Conservation (phyloP, 2,888 invertebrate genomes). For the Theristus sp. region DNA sequence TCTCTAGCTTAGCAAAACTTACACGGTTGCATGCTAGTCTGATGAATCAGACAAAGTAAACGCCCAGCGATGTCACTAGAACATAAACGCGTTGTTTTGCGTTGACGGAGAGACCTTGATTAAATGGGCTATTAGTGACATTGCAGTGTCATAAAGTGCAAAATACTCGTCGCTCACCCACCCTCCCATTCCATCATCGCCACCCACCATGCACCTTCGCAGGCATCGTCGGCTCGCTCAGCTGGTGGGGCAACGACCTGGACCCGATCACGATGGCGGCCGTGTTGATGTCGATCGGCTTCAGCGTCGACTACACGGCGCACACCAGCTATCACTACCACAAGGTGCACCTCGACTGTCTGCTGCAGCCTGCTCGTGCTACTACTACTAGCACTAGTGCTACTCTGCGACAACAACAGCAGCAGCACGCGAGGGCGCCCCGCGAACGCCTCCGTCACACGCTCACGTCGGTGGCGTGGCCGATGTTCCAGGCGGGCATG, state of each 20-base stretch:
- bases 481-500: conserved; percentile 10
- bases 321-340: conserved; percentile 12
- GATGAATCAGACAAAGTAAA: too few relatives aligned
- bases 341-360: background rate
- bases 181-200: too few relatives aligned
- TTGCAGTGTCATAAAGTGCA: too few relatives aligned
- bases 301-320: conserved; percentile 8
- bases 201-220: background rate
- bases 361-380: background rate
- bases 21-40: too few relatives aligned
- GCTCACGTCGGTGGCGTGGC: conserved; percentile 11
- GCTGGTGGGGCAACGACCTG: conserved; percentile 8
- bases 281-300: conserved; percentile 11
- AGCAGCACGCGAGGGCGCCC: background rate
- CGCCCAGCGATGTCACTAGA: too few relatives aligned
- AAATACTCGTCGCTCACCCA: too few relatives aligned
- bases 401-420: background rate
- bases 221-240: conserved; percentile 12
- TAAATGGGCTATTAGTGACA: too few relatives aligned
- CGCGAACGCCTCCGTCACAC: conserved; percentile 3
- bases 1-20: too few relatives aligned
- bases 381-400: too few relatives aligned
- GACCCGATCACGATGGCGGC: conserved; percentile 12
- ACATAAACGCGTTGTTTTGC: too few relatives aligned
- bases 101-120: too few relatives aligned